These are phyloP conservation scores for Zaprionus gabonicus DNA, from an alignment of 1,140 invertebrate species.

Conservation along the genomic window DNA sequence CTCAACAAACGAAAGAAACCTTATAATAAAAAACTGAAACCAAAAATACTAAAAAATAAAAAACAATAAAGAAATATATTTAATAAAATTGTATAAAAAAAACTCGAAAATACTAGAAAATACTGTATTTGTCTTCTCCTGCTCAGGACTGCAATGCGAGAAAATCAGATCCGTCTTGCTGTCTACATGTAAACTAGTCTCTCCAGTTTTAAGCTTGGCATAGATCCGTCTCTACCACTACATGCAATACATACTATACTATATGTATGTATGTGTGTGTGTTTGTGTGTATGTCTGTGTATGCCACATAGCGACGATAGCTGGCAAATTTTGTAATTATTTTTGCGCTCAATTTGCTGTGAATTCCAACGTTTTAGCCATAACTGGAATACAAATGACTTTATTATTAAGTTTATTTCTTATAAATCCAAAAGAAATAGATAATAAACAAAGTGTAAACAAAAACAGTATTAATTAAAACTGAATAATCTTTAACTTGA, in stretches of 20 bases:
- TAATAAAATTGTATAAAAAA: no score
- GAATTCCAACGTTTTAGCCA: background rate
- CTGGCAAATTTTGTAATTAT: slow-evolving; percentile 7
- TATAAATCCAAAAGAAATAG: background rate
- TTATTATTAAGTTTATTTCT: background rate
- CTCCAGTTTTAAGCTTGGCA: background rate
- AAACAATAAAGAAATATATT: no score
- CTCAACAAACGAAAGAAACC: background rate
- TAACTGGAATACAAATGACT: slow-evolving; percentile 3
- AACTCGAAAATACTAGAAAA: no score
- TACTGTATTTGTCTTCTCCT: background rate
- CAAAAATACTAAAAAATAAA: background rate
- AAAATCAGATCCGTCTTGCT: background rate
- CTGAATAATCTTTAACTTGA: no score
- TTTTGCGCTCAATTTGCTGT: slow-evolving; percentile 2
- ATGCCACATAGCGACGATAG: background rate
- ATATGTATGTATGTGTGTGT: background rate
- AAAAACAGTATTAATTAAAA: background rate
- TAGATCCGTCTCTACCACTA: background rate
- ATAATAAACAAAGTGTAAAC: background rate
- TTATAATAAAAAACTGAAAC: background rate
- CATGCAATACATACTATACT: background rate
- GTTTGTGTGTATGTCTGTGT: background rate
- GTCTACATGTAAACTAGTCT: slow-evolving; percentile 2
- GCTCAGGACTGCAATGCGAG: background rate